phyloP scores from a whole-genome alignment of 2,888 invertebrate genomes.

The Leptopilina syphax region DNA sequence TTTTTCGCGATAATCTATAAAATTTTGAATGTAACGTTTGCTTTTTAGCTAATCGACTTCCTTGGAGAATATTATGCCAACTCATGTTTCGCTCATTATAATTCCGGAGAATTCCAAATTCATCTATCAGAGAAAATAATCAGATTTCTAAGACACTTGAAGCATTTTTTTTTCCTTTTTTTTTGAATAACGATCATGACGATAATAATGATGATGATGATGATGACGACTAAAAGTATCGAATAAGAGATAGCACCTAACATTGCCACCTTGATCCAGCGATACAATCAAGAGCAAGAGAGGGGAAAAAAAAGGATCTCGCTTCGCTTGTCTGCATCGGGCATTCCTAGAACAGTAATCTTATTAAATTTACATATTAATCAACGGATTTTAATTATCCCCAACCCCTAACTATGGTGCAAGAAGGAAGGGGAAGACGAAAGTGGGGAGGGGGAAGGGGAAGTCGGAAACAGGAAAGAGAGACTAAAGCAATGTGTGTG shows the following conservation, averaged over 20 bases:
- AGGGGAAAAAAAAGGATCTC: slow-evolving; percentile 17
- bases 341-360: slow-evolving; percentile 96
- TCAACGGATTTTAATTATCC: slow-evolving; percentile 98
- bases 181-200: too few species aligned
- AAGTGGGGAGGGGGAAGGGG: slow-evolving; percentile 1
- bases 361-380: slow-evolving; percentile 99
- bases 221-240: background rate
- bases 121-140: slow-evolving; percentile 11
- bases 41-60: background rate
- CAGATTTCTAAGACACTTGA: background rate
- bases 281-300: slow-evolving; percentile 36
- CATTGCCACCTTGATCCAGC: slow-evolving; percentile 37
- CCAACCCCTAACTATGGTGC: slow-evolving; percentile 78
- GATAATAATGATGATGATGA: slow-evolving; percentile 7
- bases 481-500: slow-evolving; percentile 39
- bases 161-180: background rate
- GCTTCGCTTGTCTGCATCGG: slow-evolving; percentile 73
- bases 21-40: slow-evolving; percentile 46
- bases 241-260: slow-evolving; percentile 37
- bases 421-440: slow-evolving; percentile 58
- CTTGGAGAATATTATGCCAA: background rate
- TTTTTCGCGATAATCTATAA: too few species aligned
- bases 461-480: slow-evolving; percentile 5
- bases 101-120: slow-evolving; percentile 1
- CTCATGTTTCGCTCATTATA: slow-evolving; percentile 26